These are phyloP conservation scores for Gymnocephalus cernua DNA, from an alignment of 2,113 vertebrate species.

Conservation along the genomic window DNA sequence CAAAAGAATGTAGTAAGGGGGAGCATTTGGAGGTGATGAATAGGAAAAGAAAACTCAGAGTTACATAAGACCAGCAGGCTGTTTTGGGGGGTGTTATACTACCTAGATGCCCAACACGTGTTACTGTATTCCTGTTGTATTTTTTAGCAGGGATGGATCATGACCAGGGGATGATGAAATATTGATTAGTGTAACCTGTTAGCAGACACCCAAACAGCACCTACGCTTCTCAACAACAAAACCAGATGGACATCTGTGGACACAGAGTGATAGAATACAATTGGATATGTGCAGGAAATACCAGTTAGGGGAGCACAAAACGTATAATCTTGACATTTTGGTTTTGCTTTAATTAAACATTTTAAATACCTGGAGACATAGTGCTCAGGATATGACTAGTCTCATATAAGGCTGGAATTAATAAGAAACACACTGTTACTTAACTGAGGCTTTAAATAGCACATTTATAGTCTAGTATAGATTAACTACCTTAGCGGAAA, in stretches of 20 bases:
- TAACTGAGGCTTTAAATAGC: conserved; percentile 30
- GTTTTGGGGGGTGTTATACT: conserved; percentile 20
- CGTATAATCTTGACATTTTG: neutral
- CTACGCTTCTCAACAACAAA: conserved; percentile 44
- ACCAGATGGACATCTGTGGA: conserved; percentile 18
- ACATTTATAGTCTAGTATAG: conserved; percentile 23
- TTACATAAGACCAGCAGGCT: conserved; percentile 50
- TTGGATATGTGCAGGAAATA: neutral
- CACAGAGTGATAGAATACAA: neutral
- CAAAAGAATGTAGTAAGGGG: conserved; percentile 28
- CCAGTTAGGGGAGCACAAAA: neutral
- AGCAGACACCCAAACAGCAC: conserved; percentile 72
- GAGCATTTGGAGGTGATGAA: conserved; percentile 47
- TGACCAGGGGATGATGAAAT: conserved; percentile 69
- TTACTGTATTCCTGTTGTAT: conserved; percentile 59
- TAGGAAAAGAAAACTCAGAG: conserved; percentile 32
- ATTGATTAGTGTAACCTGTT: conserved; percentile 74
- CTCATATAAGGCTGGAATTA: conserved; percentile 10
- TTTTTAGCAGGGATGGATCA: conserved; percentile 66
- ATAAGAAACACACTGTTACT: neutral
- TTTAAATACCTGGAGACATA: neutral
- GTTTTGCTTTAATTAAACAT: neutral
- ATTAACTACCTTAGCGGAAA: conserved; percentile 22
- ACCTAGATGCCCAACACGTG: conserved; percentile 19
- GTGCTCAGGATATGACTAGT: conserved; percentile 1